Conservation (phyloP, 2,888 invertebrate species). For the Limnephilus marmoratus region DNA sequence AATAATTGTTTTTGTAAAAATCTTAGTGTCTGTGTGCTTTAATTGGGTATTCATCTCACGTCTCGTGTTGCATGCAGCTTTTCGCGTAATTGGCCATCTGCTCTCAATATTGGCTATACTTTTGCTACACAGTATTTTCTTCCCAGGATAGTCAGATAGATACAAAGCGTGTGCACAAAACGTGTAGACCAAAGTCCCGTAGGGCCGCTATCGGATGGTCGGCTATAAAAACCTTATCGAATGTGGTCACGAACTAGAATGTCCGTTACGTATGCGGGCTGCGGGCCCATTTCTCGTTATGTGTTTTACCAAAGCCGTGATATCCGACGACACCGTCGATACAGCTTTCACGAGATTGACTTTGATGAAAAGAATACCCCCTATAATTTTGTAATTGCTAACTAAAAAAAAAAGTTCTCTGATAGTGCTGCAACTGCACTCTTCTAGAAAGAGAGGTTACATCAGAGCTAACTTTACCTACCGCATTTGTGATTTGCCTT, state of each 20-base stretch:
- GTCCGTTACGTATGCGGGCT: background rate
- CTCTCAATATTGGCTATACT: background rate
- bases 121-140: background rate
- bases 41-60: background rate
- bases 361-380: background rate
- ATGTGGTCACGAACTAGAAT: conserved; percentile 20
- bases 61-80: background rate
- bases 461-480: no score
- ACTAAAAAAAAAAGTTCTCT: no score
- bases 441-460: no score
- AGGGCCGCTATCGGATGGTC: background rate
- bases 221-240: conserved; percentile 7
- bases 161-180: background rate
- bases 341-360: background rate
- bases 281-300: background rate
- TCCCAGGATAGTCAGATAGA: background rate
- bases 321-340: background rate
- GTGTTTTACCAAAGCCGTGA: background rate
- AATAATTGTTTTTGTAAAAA: background rate
- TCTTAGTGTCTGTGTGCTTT: background rate
- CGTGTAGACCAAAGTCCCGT: background rate
- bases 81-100: background rate
- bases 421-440: no score
- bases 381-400: background rate
- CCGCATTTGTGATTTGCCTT: background rate